phyloP scores from a whole-genome alignment of 2,888 invertebrate genomes.

The Scelioninae gen. 2 region DNA sequence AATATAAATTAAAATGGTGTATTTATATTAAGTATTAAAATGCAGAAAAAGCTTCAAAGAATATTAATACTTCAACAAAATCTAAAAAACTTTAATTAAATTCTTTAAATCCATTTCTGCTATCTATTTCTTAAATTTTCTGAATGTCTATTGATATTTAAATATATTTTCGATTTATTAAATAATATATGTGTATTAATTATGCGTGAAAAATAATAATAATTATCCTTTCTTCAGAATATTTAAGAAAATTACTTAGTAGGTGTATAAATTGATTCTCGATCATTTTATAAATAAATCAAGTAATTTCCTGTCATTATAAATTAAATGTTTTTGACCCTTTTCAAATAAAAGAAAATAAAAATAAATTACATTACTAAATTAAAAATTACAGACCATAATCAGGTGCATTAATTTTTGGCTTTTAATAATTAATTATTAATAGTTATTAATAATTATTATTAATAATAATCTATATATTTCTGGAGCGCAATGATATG shows the following conservation, averaged over 20 bases:
- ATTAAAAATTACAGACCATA: too few species aligned
- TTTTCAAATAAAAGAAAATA: not conserved
- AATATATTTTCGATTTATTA: not conserved
- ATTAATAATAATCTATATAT: too few species aligned
- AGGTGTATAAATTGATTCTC: constrained; percentile 63
- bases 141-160: constrained; percentile 47
- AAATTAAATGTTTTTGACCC: not conserved
- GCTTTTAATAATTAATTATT: too few species aligned
- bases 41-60: not conserved
- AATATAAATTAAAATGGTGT: not conserved
- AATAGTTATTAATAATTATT: too few species aligned
- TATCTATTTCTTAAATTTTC: constrained; percentile 63
- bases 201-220: too few species aligned
- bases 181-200: not conserved
- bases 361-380: too few species aligned
- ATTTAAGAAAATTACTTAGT: constrained; percentile 63
- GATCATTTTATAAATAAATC: not conserved
- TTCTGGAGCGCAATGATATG: too few species aligned
- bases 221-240: too few species aligned
- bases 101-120: too few species aligned
- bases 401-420: too few species aligned
- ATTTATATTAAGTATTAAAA: not conserved
- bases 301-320: not conserved
- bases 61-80: too few species aligned
- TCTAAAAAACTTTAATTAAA: too few species aligned